Evolutionary conservation across 2,888 invertebrate genomes (phyloP), one percentile per base, ranked within the genome.

Genomic region (Drosophila anceps): DNA sequence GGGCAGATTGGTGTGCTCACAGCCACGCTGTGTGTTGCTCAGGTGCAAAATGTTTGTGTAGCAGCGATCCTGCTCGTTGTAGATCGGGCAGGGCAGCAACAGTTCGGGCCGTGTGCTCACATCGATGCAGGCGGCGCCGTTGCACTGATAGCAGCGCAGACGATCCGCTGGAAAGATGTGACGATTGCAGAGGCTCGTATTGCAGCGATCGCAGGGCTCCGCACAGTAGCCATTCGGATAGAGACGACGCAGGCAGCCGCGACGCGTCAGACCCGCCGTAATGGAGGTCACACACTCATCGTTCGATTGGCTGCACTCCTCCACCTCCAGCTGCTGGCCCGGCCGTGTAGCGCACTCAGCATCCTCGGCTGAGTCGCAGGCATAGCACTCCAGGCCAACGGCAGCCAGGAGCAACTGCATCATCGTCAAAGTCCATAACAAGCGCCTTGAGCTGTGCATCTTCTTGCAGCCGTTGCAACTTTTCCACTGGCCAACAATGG

Each of bases 331-430:
- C 48, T 92, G 90, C 46, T 91, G 91, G 7, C 91, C 91, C 0
- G 91, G 92, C 4, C 83, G 84, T 12, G 90, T 92, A 15, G 91
- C 91, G 53, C 92, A 91, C 46, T 91, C 91, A 0, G 73, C 33
- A 55, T 91, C 84, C 58, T 84, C 76, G 12, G 84, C 82, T 13
- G 92, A 92, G 35, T 87, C 82, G 60, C 92, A 92, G 51, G 81
- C 68, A 60, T 92, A 92, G 61, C 91, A 92, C 50, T 92, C 92
- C 43, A 91, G 65, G 0, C 72, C 55, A 9, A 37, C 20, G 24
- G 51, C 39, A 10, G 35, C 24, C 7, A 51, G 35, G 35, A 69
- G 24, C 29, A 81, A 37, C 8, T 59, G 53, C 12, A 69, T 20
- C 27, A 60, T 9, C 10, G 7, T n/a, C 9, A 63, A 6, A 1